A percentile compares a stretch with the other conserved stretches of the same genome.
Evolutionary conservation across 1,140 invertebrate species (phyloP).

Genomic region (Eumeta japonica): DNA sequence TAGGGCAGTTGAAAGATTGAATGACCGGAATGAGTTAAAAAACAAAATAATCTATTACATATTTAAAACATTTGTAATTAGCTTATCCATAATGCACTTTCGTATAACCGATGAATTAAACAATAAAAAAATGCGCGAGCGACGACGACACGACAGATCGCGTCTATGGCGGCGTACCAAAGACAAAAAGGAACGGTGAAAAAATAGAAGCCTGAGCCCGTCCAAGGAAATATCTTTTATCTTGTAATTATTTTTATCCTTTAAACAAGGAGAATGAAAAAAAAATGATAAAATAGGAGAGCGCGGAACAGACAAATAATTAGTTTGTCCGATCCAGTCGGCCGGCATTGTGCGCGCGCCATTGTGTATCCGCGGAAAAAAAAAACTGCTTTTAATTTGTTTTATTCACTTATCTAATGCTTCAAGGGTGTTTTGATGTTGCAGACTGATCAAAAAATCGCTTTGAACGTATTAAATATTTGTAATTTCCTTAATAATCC

Average conservation of each 20-base stretch:
- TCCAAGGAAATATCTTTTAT: constrained; percentile 32
- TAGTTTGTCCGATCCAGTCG: constrained; percentile 16
- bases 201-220: constrained; percentile 25
- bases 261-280: constrained; percentile 1
- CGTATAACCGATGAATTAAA: constrained; percentile 36
- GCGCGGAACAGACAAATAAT: constrained; percentile 12
- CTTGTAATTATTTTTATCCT: constrained; percentile 9
- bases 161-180: constrained; percentile 9
- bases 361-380: background rate
- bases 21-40: too few species aligned
- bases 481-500: too few species aligned
- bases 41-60: too few species aligned
- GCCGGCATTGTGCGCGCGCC: constrained; percentile 8
- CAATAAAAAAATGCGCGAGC: constrained; percentile 53
- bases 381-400: too few species aligned
- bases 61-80: too few species aligned
- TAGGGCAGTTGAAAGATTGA: too few species aligned
- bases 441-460: too few species aligned
- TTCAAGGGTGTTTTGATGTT: too few species aligned
- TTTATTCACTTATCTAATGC: too few species aligned
- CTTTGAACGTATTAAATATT: too few species aligned
- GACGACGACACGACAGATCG: constrained; percentile 20
- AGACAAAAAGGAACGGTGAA: constrained; percentile 15
- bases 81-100: background rate
- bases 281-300: constrained; percentile 5